Evolutionary conservation across 1,140 invertebrate species (phyloP).

Genomic region (Plodia interpunctella): DNA sequence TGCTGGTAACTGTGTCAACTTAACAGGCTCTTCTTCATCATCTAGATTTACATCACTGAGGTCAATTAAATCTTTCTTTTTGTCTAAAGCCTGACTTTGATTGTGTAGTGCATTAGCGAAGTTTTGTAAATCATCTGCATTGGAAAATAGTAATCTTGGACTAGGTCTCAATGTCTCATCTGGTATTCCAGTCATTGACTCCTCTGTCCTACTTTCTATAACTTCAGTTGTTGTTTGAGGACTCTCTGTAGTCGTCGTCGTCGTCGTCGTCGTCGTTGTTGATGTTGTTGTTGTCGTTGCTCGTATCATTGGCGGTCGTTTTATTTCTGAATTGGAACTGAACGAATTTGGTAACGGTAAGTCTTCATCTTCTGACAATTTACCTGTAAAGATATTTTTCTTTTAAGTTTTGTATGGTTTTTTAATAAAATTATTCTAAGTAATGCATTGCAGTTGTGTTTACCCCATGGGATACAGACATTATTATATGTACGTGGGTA

Average conservation of each 20-base stretch:
- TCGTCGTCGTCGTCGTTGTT: constrained; percentile 16
- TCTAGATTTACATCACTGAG: constrained; percentile 66
- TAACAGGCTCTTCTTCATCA: constrained; percentile 47
- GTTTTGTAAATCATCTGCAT: constrained; percentile 62
- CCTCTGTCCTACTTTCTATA: constrained; percentile 12
- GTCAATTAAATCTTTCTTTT: constrained; percentile 45
- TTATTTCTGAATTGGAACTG: not conserved
- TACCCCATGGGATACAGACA: too few species aligned
- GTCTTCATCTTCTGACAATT: constrained; percentile 60
- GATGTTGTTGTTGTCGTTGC: constrained; percentile 20
- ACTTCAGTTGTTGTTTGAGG: constrained; percentile 27
- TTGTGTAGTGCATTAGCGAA: constrained; percentile 65
- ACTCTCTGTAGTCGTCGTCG: constrained; percentile 29
- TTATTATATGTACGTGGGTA: too few species aligned
- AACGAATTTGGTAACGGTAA: constrained; percentile 9
- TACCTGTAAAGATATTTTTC: constrained; percentile 43
- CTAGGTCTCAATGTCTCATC: constrained; percentile 37
- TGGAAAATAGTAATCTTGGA: constrained; percentile 58
- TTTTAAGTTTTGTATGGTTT: too few species aligned
- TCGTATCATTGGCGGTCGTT: constrained; percentile 10
- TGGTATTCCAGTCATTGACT: not conserved
- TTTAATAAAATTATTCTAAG: too few species aligned
- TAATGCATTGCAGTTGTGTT: too few species aligned
- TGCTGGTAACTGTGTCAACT: constrained; percentile 24
- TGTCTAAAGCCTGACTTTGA: constrained; percentile 38